Evolutionary conservation across 2,888 invertebrate species (phyloP).

Genomic region (Platycheirus albimanus): DNA sequence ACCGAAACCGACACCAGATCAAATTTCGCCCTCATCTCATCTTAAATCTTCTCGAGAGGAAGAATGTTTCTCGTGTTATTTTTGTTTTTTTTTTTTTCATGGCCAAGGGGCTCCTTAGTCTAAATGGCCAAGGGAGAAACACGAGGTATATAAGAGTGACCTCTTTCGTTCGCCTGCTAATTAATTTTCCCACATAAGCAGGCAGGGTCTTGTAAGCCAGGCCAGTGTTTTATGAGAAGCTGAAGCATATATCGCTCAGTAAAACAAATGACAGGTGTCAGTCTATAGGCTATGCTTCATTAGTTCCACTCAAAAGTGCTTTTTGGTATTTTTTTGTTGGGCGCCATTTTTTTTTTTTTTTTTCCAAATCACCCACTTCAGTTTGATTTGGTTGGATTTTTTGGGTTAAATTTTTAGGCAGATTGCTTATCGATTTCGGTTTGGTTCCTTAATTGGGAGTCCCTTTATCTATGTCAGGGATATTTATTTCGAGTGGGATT

Average conservation of each 20-base stretch:
- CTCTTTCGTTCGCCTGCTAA: slow-evolving; percentile 50
- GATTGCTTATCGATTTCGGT: slow-evolving; percentile 49
- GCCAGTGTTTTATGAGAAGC: slow-evolving; percentile 21
- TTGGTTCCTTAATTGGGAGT: slow-evolving; percentile 45
- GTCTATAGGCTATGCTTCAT: slow-evolving; percentile 70
- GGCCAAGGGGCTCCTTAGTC: slow-evolving; percentile 39
- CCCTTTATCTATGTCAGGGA: slow-evolving; percentile 47
- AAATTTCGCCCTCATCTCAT: slow-evolving; percentile 68
- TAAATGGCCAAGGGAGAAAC: neutral
- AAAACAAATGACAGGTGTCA: slow-evolving; percentile 74
- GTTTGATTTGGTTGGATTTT: neutral
- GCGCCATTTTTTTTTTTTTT: slow-evolving; percentile 65
- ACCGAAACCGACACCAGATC: slow-evolving; percentile 72
- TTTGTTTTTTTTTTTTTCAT: slow-evolving; percentile 39
- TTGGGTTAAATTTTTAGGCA: slow-evolving; percentile 20
- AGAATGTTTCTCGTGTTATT: slow-evolving; percentile 22
- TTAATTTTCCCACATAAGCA: slow-evolving; percentile 70
- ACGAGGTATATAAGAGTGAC: slow-evolving; percentile 19
- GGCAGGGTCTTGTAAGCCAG: neutral
- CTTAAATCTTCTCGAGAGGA: slow-evolving; percentile 6
- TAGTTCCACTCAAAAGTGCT: slow-evolving; percentile 29
- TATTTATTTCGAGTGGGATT: slow-evolving; percentile 43
- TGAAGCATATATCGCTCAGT: slow-evolving; percentile 54
- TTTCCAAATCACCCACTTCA: slow-evolving; percentile 36
- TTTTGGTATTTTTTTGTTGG: slow-evolving; percentile 30